These are phyloP conservation scores for Apodemia zela DNA, from an alignment of 2,888 invertebrate species.

Conservation along the genomic window DNA sequence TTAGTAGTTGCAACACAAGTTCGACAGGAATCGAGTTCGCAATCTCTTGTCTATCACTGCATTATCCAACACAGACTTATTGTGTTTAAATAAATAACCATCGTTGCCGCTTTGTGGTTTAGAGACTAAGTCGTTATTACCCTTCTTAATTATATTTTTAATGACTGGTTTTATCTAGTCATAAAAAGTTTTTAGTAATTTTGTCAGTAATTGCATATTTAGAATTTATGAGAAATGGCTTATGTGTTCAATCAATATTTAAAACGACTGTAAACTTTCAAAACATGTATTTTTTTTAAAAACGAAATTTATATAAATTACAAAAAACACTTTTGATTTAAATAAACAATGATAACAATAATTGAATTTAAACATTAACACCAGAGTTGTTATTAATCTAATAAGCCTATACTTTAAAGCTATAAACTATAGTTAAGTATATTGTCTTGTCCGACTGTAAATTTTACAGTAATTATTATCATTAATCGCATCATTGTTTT, in stretches of 20 bases:
- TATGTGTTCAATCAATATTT: background rate
- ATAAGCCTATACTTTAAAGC: too few species aligned
- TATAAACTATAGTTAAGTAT: too few species aligned
- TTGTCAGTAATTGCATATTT: constrained; percentile 28
- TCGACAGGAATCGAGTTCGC: constrained; percentile 38
- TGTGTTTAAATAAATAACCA: constrained; percentile 26
- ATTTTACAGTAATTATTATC: too few species aligned
- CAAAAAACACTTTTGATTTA: too few species aligned
- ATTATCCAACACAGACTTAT: constrained; percentile 24
- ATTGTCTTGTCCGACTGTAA: too few species aligned
- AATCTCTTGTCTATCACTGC: constrained; percentile 40
- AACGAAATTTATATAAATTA: too few species aligned
- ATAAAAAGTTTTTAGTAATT: constrained; percentile 26
- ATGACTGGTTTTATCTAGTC: background rate
- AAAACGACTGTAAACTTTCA: too few species aligned
- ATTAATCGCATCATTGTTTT: too few species aligned
- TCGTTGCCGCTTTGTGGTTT: constrained; percentile 27
- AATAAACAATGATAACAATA: too few species aligned
- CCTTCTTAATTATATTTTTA: constrained; percentile 1
- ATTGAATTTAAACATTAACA: too few species aligned
- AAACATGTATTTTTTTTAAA: too few species aligned
- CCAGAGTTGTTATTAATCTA: background rate
- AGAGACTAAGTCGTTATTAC: constrained; percentile 1
- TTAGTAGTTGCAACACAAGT: constrained; percentile 31
- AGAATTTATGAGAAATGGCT: background rate